Percentiles rank a stretch among this genome's conserved stretches.
Conservation (phyloP, 2,113 vertebrate genomes). For the Perognathus longimembris region DNA sequence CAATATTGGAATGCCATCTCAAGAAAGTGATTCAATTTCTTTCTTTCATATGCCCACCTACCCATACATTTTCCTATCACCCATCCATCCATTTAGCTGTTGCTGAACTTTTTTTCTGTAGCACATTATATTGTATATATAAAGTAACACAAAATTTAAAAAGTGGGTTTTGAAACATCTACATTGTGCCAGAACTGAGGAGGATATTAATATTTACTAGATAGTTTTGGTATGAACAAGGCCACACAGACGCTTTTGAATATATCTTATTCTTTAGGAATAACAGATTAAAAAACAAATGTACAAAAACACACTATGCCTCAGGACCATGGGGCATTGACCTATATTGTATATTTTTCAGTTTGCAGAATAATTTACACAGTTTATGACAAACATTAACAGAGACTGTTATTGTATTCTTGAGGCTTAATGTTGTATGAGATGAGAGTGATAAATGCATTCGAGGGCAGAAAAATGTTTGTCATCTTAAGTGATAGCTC, state of each 20-base stretch:
- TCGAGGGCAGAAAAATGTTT: background rate
- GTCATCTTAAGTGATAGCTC: conserved; percentile 57
- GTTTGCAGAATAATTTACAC: background rate
- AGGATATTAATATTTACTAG: background rate
- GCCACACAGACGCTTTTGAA: background rate
- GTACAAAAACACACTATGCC: background rate
- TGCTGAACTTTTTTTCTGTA: background rate
- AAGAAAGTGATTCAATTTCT: background rate
- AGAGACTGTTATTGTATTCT: background rate
- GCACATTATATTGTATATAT: background rate
- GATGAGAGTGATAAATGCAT: conserved; percentile 32
- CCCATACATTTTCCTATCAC: background rate
- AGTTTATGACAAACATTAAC: background rate
- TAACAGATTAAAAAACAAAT: background rate
- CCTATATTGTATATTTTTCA: background rate
- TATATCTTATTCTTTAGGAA: background rate
- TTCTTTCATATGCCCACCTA: background rate
- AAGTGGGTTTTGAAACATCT: background rate
- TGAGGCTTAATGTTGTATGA: conserved; percentile 53
- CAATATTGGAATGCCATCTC: background rate
- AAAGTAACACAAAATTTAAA: background rate
- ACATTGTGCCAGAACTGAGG: background rate
- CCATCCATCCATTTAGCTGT: background rate
- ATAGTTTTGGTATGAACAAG: background rate
- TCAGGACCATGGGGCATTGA: background rate